phyloP scores from a whole-genome alignment of 2,113 vertebrate species.

The Piprites chloris region DNA sequence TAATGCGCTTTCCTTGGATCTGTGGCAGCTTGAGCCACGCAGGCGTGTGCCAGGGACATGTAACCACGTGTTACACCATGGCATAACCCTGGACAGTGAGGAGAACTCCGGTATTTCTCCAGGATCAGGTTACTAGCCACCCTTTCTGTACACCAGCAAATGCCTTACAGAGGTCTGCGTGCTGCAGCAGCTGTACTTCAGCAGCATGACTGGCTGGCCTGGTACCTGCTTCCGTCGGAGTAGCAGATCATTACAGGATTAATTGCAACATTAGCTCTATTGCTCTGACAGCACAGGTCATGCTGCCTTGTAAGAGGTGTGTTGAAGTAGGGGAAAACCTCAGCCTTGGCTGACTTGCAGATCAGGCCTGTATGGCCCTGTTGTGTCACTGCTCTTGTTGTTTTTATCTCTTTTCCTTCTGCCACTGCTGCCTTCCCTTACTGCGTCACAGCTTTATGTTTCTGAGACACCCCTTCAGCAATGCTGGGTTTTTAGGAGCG shows the following conservation, averaged over 20 bases:
- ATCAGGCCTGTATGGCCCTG: neutral
- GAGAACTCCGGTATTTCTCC: neutral
- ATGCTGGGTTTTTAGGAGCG: fast-evolving
- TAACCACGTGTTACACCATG: neutral
- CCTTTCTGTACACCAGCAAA: neutral
- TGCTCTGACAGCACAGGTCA: neutral
- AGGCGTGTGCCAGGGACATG: fast-evolving
- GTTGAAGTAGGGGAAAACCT: neutral
- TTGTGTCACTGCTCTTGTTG: neutral
- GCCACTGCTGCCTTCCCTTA: neutral
- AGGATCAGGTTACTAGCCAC: neutral
- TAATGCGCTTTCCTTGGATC: neutral
- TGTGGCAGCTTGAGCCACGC: neutral
- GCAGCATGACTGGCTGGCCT: neutral
- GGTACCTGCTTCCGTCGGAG: neutral
- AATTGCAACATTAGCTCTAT: neutral
- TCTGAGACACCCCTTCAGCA: neutral
- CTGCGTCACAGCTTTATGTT: neutral
- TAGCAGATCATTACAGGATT: neutral
- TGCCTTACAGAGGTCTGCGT: neutral
- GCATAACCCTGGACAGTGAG: neutral
- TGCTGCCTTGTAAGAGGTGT: neutral
- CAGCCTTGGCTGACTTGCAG: neutral
- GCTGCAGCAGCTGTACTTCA: neutral
- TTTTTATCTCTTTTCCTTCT: neutral